Conservation (phyloP, 2,113 vertebrate genomes). For the Notothenia rossii region DNA sequence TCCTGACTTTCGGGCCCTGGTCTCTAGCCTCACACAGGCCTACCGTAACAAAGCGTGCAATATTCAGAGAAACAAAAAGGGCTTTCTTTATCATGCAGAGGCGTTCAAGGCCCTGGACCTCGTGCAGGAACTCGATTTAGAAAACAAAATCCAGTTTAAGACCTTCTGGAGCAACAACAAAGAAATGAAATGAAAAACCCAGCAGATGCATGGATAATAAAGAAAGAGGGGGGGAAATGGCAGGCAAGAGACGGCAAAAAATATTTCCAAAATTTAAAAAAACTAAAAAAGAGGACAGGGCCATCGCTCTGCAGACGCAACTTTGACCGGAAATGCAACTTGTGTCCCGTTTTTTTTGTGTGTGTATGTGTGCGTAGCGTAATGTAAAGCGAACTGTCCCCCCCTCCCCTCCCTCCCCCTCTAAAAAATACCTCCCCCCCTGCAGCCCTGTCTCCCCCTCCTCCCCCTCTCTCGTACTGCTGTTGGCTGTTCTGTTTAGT, state of each 20-base stretch:
- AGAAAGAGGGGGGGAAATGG: not conserved
- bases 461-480: conserved; percentile 81
- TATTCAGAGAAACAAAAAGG: conserved; percentile 79
- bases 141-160: not conserved
- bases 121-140: not conserved
- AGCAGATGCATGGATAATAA: too few relatives aligned
- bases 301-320: conserved; percentile 60
- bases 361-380: conserved; percentile 88
- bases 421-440: conserved; percentile 4
- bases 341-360: conserved; percentile 88
- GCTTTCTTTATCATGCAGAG: conserved; percentile 66
- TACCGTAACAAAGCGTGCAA: conserved; percentile 75
- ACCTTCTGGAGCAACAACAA: not conserved
- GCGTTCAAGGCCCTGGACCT: conserved; percentile 24
- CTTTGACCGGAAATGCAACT: conserved; percentile 87
- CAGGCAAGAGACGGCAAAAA: conserved; percentile 2
- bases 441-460: conserved; percentile 36
- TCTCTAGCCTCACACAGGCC: conserved; percentile 65
- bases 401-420: not conserved
- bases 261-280: conserved; percentile 21
- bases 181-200: not conserved
- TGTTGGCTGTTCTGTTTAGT: conserved; percentile 89
- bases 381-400: conserved; percentile 86
- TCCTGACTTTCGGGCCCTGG: conserved; percentile 14
- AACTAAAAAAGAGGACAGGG: conserved; percentile 53